Evolutionary conservation across 2,797 vertebrate species (phyloP).

Genomic region (Xerus rutilus): DNA sequence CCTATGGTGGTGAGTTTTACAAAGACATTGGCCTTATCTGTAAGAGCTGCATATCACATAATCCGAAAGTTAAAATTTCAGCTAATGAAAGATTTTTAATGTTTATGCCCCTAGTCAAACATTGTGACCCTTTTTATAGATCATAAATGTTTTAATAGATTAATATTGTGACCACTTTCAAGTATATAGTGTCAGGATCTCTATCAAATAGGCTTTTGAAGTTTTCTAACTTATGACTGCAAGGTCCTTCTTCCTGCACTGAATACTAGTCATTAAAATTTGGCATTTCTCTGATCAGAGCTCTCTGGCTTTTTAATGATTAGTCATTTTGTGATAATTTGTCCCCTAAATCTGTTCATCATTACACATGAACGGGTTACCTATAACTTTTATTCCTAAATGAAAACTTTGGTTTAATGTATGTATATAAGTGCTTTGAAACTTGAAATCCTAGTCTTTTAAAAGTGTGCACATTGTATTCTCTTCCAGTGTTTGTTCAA

Average conservation of each 20-base stretch:
- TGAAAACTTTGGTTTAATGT: neutral
- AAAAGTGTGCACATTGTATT: neutral
- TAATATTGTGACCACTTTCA: neutral
- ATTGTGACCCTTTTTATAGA: neutral
- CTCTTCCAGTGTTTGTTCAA: neutral
- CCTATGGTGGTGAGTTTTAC: neutral
- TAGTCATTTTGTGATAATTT: neutral
- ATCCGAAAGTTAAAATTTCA: constrained; percentile 38
- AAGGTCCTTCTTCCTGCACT: neutral
- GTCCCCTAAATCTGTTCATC: neutral
- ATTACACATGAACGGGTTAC: neutral
- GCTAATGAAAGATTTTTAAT: constrained; percentile 38
- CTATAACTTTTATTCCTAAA: constrained; percentile 21
- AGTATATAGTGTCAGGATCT: neutral
- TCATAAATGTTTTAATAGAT: neutral
- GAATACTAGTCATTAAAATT: neutral
- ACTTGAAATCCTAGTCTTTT: neutral
- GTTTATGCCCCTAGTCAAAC: constrained; percentile 10
- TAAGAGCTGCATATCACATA: neutral
- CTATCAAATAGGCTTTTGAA: neutral
- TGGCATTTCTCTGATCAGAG: neutral
- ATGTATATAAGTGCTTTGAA: neutral
- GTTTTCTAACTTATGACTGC: constrained; percentile 3
- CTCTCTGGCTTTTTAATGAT: constrained; percentile 7
- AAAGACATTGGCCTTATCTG: neutral